These are phyloP conservation scores for Picus viridis DNA, from an alignment of 2,797 vertebrate genomes.

Conservation along the genomic window DNA sequence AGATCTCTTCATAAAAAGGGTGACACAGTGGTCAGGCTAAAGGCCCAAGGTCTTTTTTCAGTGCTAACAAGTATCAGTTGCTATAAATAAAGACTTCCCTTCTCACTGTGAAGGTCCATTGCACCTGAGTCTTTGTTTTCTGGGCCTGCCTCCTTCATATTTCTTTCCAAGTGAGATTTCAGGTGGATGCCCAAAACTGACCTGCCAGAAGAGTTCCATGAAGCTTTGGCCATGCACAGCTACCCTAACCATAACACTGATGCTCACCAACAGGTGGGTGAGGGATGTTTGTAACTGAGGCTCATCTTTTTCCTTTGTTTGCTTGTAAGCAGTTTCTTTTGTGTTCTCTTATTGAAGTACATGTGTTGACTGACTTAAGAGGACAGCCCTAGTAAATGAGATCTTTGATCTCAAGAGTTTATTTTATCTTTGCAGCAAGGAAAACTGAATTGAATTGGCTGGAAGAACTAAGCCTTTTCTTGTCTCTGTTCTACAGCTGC, in stretches of 20 bases:
- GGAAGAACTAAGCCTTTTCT: conserved; percentile 52
- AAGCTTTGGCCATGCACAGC: background rate
- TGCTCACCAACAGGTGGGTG: background rate
- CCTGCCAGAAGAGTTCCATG: background rate
- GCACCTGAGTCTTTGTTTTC: background rate
- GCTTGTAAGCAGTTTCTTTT: conserved; percentile 48
- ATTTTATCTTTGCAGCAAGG: conserved; percentile 66
- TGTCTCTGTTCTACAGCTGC: conserved; percentile 60
- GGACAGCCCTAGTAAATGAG: conserved; percentile 54
- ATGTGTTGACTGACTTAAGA: conserved; percentile 57
- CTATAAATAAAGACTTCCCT: background rate
- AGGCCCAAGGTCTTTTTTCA: background rate
- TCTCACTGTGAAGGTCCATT: background rate
- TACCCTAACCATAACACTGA: background rate
- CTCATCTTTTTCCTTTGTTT: conserved; percentile 23
- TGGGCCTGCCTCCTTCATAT: background rate
- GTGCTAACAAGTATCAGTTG: background rate
- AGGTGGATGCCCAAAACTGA: conserved; percentile 18
- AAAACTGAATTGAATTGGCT: conserved; percentile 60
- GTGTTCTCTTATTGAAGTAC: conserved; percentile 51
- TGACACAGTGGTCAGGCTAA: background rate
- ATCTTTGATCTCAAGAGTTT: conserved; percentile 72
- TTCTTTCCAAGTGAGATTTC: background rate
- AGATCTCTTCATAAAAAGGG: background rate
- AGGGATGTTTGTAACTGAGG: conserved; percentile 27